phyloP scores from a whole-genome alignment of 2,888 invertebrate genomes.

The Apoderus coryli region DNA sequence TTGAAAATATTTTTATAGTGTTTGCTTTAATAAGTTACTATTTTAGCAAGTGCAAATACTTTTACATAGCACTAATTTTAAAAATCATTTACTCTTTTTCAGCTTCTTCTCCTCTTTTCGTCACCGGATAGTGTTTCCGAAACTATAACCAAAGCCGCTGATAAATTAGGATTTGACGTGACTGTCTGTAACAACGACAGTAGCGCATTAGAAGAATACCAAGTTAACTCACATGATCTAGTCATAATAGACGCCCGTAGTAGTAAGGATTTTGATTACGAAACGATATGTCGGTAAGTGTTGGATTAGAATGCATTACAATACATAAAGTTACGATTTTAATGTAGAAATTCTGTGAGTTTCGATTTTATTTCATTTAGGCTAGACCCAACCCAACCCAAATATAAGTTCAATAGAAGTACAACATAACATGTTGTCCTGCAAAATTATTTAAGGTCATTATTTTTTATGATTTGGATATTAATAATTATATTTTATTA shows the following conservation, averaged over 20 bases:
- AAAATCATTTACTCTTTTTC: too few species aligned
- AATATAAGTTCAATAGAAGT: too few species aligned
- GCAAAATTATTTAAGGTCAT: too few species aligned
- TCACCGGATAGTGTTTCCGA: conserved; percentile 51
- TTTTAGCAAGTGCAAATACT: too few species aligned
- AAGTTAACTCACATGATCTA: conserved; percentile 40
- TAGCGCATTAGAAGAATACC: conserved; percentile 40
- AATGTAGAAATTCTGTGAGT: background rate
- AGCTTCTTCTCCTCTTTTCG: conserved; percentile 61
- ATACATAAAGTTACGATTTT: background rate
- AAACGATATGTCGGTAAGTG: conserved; percentile 47
- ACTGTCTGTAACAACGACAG: conserved; percentile 42
- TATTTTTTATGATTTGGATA: too few species aligned
- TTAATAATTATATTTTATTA: too few species aligned
- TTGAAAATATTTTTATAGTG: too few species aligned
- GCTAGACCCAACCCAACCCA: too few species aligned
- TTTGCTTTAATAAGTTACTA: too few species aligned
- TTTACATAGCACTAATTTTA: too few species aligned
- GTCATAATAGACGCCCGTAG: conserved; percentile 53
- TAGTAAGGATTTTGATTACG: conserved; percentile 43
- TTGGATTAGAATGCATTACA: conserved; percentile 3
- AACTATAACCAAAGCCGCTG: conserved; percentile 46
- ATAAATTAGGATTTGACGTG: conserved; percentile 44
- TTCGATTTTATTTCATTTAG: background rate
- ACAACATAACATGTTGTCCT: too few species aligned